Evolutionary conservation across 1,140 invertebrate genomes (phyloP), one percentile per base, ranked within the genome.

Genomic region (Protaetia brevitarsis): DNA sequence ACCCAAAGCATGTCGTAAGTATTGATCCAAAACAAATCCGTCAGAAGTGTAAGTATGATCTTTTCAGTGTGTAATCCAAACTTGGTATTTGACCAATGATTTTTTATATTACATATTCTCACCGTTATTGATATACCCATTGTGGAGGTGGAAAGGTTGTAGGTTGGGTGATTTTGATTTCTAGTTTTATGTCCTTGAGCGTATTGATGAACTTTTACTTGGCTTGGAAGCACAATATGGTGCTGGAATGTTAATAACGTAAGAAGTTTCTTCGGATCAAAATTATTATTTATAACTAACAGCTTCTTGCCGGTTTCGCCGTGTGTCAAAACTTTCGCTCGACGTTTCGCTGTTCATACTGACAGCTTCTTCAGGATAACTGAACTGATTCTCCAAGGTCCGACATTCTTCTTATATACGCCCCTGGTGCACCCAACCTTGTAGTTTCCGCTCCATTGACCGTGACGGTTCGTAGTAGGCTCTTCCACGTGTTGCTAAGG

Each of bases 31-130:
- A 8, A 51, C 13, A 34, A 34, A 34, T 11, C 13, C 1, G 4
- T 34, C 1, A 11, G 1, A 8, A 11, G 13, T 51, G 2, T 51
- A 56, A 13, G 23, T 56, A 13, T 56, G 16, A 13, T 56, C 11
- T 23, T 58, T 80, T 51, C 67, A 83, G 85, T 88, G 87, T 71
- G 81, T 88, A 78, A 81, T 82, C 6, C 86, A 85, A 80, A 79
- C 83, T 0, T 89, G 87, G 87, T 89, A 88, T 70, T 72, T 89
- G 65, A 83, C 86, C 2, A 83, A 83, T 65, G 88, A 89, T 69
- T 84, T 86, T 77, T 85, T 87, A 68, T 82, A 87, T 65, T 88
- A 86, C 72, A 74, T 84, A n/a, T 67, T 86, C 1, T 80, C 83
- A 8, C 79, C 85, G 0, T 71, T 87, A 2, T 73, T 89, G n/a